A percentile compares a stretch with the other conserved stretches of the same genome.
These are phyloP conservation scores for Tachuris rubrigastra DNA, from an alignment of 2,113 vertebrate genomes.

Conservation along the genomic window DNA sequence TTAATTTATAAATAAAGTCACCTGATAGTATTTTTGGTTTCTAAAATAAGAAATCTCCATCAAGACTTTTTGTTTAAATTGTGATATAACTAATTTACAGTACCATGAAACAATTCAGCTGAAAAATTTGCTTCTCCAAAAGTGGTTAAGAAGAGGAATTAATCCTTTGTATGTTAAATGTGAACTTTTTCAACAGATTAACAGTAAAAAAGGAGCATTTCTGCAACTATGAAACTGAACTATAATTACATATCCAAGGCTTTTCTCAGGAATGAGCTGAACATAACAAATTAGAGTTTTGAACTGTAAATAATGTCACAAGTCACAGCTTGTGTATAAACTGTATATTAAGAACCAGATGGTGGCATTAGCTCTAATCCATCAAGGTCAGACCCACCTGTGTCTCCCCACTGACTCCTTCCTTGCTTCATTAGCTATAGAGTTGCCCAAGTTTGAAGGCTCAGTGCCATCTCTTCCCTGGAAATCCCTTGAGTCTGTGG, in stretches of 20 bases:
- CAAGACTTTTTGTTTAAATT: not conserved
- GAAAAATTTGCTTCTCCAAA: not conserved
- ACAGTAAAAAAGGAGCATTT: not conserved
- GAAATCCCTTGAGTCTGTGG: not conserved
- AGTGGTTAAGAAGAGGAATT: not conserved
- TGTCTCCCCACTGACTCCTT: not conserved
- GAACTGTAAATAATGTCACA: not conserved
- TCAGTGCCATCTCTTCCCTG: not conserved
- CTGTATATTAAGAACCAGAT: not conserved
- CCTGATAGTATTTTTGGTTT: not conserved
- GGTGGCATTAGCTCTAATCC: not conserved
- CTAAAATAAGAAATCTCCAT: conserved; percentile 10
- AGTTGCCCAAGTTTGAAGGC: not conserved
- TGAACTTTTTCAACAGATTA: not conserved
- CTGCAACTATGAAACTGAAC: not conserved
- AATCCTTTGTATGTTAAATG: not conserved
- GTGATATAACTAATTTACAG: not conserved
- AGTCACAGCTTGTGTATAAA: not conserved
- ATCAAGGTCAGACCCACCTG: not conserved
- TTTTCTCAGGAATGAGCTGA: not conserved
- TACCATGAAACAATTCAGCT: not conserved
- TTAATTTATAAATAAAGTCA: conserved; percentile 25
- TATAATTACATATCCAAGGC: not conserved
- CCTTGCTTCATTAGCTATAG: not conserved
- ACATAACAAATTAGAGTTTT: not conserved